Evolutionary conservation across 2,797 vertebrate genomes (phyloP).

Genomic region (Ammospiza maritima): DNA sequence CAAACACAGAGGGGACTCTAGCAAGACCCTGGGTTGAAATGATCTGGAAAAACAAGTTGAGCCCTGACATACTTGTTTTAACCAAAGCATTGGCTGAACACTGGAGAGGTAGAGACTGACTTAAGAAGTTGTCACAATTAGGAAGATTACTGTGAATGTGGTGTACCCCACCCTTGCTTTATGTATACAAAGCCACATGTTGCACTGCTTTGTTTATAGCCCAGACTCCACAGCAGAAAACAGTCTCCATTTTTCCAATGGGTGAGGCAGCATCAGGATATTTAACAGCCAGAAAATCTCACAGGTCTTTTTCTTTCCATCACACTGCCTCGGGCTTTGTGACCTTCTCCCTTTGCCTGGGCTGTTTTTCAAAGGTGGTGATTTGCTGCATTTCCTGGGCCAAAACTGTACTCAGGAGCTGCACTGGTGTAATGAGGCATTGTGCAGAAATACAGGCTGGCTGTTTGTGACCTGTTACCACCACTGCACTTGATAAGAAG

Average conservation of each 20-base stretch:
- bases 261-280: neutral
- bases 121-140: neutral
- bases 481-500: neutral
- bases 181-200: conserved; percentile 36
- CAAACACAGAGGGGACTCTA: neutral
- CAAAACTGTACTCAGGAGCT: neutral
- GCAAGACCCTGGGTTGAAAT: neutral
- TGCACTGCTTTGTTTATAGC: conserved; percentile 33
- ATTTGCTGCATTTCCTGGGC: neutral
- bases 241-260: neutral
- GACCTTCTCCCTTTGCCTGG: neutral
- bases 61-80: conserved; percentile 1
- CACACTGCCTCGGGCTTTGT: neutral
- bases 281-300: conserved; percentile 8
- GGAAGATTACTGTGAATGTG: neutral
- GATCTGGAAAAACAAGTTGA: neutral
- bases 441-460: neutral
- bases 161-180: conserved; percentile 14
- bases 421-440: neutral
- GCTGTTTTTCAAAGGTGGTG: neutral
- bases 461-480: neutral
- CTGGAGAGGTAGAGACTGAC: neutral
- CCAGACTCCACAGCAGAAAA: conserved; percentile 6
- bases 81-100: neutral
- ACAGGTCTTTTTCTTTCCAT: neutral